These are phyloP conservation scores for Nycticebus coucang DNA, from an alignment of 2,113 vertebrate species.

Conservation along the genomic window DNA sequence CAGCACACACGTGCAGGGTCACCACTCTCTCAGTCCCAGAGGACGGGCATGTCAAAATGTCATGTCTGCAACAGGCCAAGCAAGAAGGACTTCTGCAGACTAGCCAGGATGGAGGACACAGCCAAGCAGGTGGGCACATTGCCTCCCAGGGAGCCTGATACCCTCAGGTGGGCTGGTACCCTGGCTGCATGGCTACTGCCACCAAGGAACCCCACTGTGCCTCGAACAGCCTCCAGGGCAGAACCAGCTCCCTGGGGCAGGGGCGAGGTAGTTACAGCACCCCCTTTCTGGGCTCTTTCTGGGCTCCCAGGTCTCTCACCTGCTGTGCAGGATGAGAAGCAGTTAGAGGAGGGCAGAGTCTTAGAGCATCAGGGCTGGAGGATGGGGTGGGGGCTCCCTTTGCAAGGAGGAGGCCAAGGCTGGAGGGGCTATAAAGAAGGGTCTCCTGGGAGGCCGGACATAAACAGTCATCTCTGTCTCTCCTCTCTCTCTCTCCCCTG, in stretches of 20 bases:
- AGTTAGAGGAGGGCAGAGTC: no score
- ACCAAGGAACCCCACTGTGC: background rate
- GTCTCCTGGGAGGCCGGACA: background rate
- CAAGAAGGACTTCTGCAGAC: background rate
- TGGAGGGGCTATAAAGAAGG: background rate
- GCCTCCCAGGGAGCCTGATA: background rate
- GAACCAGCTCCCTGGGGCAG: background rate
- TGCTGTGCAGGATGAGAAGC: background rate
- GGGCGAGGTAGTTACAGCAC: background rate
- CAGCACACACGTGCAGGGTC: background rate
- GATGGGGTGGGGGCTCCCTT: fast-evolving
- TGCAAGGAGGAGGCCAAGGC: background rate
- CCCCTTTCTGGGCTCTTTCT: background rate
- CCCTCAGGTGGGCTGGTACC: background rate
- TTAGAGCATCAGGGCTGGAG: background rate
- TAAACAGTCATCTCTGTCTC: background rate
- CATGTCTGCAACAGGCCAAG: background rate
- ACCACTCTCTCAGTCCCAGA: background rate
- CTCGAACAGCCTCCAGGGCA: background rate
- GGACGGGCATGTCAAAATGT: no score
- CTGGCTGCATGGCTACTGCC: background rate
- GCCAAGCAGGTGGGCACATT: background rate
- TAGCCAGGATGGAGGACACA: background rate
- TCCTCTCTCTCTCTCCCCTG: no score
- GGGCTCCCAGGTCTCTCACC: background rate